These are phyloP conservation scores for Hippocampus abdominalis DNA, from an alignment of 2,113 vertebrate species.

Conservation along the genomic window DNA sequence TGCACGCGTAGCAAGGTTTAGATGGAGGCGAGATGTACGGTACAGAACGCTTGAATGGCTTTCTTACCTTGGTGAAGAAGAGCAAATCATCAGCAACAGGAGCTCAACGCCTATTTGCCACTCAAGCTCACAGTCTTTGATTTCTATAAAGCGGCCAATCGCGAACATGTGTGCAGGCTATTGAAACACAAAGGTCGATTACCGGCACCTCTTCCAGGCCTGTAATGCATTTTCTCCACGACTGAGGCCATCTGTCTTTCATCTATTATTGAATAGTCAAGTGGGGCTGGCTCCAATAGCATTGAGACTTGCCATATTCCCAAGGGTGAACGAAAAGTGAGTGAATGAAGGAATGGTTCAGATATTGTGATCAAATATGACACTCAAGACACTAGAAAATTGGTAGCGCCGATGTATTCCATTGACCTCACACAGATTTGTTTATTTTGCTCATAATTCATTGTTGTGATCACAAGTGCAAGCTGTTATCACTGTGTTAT, in stretches of 20 bases:
- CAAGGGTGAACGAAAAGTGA: not conserved
- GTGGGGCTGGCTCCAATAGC: not conserved
- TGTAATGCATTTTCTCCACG: not conserved
- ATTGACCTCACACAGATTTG: not conserved
- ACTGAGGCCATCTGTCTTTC: not conserved
- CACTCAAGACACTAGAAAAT: not conserved
- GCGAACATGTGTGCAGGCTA: conserved; percentile 3
- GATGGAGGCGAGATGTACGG: conserved; percentile 18
- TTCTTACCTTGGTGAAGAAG: conserved; percentile 13
- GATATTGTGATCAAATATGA: not conserved
- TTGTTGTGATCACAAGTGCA: no score
- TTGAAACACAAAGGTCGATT: conserved; percentile 17
- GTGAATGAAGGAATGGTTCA: no score
- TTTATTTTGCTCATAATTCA: not conserved
- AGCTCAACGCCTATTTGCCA: not conserved
- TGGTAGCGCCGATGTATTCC: not conserved
- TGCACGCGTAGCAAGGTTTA: conserved; percentile 14
- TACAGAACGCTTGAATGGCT: conserved; percentile 12
- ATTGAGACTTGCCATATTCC: not conserved
- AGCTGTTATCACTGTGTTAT: no score
- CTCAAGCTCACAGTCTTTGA: not conserved
- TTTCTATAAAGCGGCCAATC: not conserved
- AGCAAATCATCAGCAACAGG: not conserved
- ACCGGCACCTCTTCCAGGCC: not conserved
- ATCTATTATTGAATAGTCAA: not conserved